Percentiles rank a stretch among this genome's conserved stretches.
Conservation (phyloP, 2,888 invertebrate genomes). For the Drosophila pegasa region DNA sequence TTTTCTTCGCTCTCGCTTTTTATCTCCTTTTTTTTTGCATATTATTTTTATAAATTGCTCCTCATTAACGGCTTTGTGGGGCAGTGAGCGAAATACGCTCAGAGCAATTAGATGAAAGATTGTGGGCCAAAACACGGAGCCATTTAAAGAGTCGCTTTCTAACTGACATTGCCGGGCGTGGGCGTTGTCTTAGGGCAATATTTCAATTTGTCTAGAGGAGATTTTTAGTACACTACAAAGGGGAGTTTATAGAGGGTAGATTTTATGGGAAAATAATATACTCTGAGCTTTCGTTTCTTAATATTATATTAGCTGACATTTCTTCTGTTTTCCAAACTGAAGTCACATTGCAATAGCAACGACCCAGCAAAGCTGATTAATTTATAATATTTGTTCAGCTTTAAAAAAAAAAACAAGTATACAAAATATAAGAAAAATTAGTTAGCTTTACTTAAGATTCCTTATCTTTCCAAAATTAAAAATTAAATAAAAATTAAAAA, state of each 20-base stretch:
- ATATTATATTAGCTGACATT: too few species aligned
- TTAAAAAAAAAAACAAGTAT: too few species aligned
- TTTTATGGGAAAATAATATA: too few species aligned
- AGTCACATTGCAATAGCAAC: too few species aligned
- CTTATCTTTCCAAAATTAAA: too few species aligned
- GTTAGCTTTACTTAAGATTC: too few species aligned
- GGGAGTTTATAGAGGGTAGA: background rate
- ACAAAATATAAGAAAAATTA: too few species aligned
- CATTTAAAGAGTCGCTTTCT: slow-evolving; percentile 39
- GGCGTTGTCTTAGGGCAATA: slow-evolving; percentile 23
- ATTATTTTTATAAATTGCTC: slow-evolving; percentile 57
- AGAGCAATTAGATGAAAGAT: slow-evolving; percentile 47
- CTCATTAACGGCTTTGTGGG: slow-evolving; percentile 44
- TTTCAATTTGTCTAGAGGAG: slow-evolving; percentile 1
- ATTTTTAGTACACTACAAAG: background rate
- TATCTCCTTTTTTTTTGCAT: slow-evolving; percentile 44
- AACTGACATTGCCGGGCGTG: slow-evolving; percentile 20
- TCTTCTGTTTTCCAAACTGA: too few species aligned
- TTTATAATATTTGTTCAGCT: too few species aligned
- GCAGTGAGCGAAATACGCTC: slow-evolving; percentile 29
- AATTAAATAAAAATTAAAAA: too few species aligned
- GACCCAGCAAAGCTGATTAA: too few species aligned
- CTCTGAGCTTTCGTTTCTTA: background rate
- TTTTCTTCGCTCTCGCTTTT: background rate
- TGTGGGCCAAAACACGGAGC: slow-evolving; percentile 21